Evolutionary conservation across 2,888 invertebrate species (phyloP), one percentile per base, ranked within the genome.

Genomic region (Cylloceria caligata): DNA sequence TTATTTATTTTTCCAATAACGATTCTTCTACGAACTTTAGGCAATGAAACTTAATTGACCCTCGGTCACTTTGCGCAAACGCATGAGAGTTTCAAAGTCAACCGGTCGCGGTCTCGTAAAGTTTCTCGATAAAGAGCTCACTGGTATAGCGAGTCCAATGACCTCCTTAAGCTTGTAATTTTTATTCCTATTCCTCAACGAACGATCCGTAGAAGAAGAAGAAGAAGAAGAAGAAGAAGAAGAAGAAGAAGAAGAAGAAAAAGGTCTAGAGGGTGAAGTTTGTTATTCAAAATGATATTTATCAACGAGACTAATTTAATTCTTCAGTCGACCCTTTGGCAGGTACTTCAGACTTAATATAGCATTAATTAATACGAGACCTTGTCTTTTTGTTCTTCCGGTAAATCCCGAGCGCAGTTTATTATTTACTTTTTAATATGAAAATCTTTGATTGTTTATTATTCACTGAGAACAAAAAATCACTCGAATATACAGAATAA

Each of bases 21-120:
- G 85, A 87, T 88, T 86, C 81, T 84, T 87, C 85, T 75, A 73
- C 78, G 86, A 88, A 88, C 84, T 87, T 86, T 60, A 71, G 76
- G 83, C 85, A 88, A 88, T 89, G 86, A 88, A 87, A 88, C 83
- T 88, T 88, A 89, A 89, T 89, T 88, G 88, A 88, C 83, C 87
- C 75, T 34, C 83, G 79, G 77, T 74, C 57, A 69, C 60, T 65
- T 65, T 68, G 71, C 69, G 36, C 65, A 71, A 30, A 67, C 62
- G 74, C 49, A 67, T 52, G 71, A 75, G 82, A 85, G 83, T 80
- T 83, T 84, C 81, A 82, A 84, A 83, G 83, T 82, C 79, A 34
- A 75, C 75, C 85, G 84, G 73, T 82, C 64, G 49, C 3, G 57
- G 42, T 62, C 71, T 77, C 72, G 64, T 74, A 69, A 72, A 68